Evolutionary conservation across 2,797 vertebrate species (phyloP).

Genomic region (Phataginus tricuspis): DNA sequence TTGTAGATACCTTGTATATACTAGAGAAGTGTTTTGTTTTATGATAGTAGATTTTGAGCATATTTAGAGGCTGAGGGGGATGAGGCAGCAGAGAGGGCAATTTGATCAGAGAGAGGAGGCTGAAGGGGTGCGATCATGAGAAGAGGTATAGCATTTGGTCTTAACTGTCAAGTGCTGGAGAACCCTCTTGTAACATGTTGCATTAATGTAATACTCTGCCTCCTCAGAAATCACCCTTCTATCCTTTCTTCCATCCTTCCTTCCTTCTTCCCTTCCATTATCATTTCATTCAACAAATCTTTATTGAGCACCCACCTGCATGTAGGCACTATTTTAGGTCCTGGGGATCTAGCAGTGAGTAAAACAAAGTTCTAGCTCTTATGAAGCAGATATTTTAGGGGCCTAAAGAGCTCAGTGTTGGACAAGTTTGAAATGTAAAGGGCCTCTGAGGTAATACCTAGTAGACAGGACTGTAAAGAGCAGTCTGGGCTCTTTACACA

Average conservation of each 20-base stretch:
- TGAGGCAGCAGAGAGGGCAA: background rate
- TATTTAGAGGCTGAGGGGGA: background rate
- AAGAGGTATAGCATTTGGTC: background rate
- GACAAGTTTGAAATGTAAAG: background rate
- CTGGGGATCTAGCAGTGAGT: background rate
- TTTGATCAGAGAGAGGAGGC: background rate
- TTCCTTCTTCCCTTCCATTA: background rate
- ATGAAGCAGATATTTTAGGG: background rate
- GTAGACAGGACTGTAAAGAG: background rate
- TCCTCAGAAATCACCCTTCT: background rate
- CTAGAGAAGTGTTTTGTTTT: background rate
- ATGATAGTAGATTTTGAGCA: background rate
- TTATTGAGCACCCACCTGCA: background rate
- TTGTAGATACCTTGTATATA: background rate
- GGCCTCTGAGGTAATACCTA: background rate
- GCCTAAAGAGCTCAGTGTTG: constrained; percentile 1
- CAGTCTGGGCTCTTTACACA: constrained; percentile 24
- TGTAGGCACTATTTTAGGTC: background rate
- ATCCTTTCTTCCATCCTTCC: no score
- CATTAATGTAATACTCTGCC: background rate
- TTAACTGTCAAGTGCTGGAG: background rate
- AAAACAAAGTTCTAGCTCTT: background rate
- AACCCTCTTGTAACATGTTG: background rate
- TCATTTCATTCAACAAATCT: background rate
- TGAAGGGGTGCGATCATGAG: background rate